Evolutionary conservation across 2,113 vertebrate genomes (phyloP).

Genomic region (Hydrochoerus hydrochaeris): DNA sequence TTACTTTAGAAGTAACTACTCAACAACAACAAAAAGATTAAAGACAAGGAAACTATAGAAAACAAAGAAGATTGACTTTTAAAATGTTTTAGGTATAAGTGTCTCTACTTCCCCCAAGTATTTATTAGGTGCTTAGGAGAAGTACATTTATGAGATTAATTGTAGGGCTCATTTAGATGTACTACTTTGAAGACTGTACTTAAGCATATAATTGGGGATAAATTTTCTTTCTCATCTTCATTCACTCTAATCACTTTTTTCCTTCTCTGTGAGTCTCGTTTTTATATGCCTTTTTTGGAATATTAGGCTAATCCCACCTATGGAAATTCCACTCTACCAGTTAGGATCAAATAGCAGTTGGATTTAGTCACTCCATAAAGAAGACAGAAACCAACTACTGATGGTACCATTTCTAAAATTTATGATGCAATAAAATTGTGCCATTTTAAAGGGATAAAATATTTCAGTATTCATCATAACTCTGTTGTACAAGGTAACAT

Average conservation of each 20-base stretch:
- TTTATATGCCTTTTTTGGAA: slow-evolving; percentile 50
- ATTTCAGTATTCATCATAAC: slow-evolving; percentile 5
- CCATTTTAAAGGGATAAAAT: slow-evolving; percentile 2
- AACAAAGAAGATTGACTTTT: background rate
- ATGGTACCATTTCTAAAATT: slow-evolving; percentile 49
- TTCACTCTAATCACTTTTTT: background rate
- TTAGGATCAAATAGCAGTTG: slow-evolving; percentile 63
- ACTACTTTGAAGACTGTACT: slow-evolving; percentile 66
- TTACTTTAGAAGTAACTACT: background rate
- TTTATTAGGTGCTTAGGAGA: slow-evolving; percentile 59
- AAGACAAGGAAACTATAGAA: background rate
- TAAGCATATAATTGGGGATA: slow-evolving; percentile 47
- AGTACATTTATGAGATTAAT: slow-evolving; percentile 62
- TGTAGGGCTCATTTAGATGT: slow-evolving; percentile 55
- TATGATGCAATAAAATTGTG: slow-evolving; percentile 49
- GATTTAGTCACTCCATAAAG: slow-evolving; percentile 40
- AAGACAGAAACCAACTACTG: slow-evolving; percentile 57
- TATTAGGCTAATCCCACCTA: background rate
- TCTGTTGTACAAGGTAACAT: background rate
- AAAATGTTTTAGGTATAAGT: background rate
- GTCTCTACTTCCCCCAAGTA: background rate
- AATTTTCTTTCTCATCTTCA: slow-evolving; percentile 67
- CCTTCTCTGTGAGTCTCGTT: slow-evolving; percentile 9
- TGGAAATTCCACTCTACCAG: background rate
- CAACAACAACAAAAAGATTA: background rate